Evolutionary conservation across 35 echinoderm and acorn worm genomes (phyloP).

Genomic region (Lytechinus pictus): DNA sequence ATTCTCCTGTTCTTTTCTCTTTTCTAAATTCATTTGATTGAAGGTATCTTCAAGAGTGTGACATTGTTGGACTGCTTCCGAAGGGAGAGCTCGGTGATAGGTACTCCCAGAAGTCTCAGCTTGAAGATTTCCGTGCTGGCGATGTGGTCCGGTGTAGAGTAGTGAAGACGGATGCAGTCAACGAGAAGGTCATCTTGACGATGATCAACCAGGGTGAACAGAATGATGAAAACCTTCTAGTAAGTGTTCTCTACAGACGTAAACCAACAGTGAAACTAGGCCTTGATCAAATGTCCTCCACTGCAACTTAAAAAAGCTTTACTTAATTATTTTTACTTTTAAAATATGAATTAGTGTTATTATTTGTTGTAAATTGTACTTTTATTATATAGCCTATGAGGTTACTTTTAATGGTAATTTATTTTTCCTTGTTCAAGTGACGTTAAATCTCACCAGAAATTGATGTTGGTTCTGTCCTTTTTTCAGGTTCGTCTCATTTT

Average conservation of each 20-base stretch:
- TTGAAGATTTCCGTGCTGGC: conserved; percentile 68
- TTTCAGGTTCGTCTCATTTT: not conserved
- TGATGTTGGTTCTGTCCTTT: not conserved
- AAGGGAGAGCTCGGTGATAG: conserved; percentile 77
- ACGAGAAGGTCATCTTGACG: conserved; percentile 87
- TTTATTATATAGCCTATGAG: too few species aligned
- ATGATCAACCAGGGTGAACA: conserved; percentile 61
- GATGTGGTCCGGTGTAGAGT: conserved; percentile 78
- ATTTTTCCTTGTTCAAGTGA: too few species aligned
- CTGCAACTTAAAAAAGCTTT: not conserved
- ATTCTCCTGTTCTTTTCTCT: too few species aligned
- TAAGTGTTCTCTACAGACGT: conserved; percentile 22
- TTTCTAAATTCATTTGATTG: not conserved
- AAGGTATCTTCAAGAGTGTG: conserved; percentile 62
- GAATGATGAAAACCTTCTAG: conserved; percentile 60
- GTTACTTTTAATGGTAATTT: too few species aligned
- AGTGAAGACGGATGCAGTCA: conserved; percentile 69
- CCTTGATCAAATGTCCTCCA: not conserved
- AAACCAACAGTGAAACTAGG: too few species aligned
- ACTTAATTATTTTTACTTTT: too few species aligned
- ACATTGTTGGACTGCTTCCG: conserved; percentile 79
- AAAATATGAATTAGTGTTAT: too few species aligned
- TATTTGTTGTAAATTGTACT: too few species aligned
- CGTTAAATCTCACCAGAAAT: too few species aligned
- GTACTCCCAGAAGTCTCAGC: conserved; percentile 69